Evolutionary conservation across 2,888 invertebrate species (phyloP).

Genomic region (Petrolisthes cinctipes): DNA sequence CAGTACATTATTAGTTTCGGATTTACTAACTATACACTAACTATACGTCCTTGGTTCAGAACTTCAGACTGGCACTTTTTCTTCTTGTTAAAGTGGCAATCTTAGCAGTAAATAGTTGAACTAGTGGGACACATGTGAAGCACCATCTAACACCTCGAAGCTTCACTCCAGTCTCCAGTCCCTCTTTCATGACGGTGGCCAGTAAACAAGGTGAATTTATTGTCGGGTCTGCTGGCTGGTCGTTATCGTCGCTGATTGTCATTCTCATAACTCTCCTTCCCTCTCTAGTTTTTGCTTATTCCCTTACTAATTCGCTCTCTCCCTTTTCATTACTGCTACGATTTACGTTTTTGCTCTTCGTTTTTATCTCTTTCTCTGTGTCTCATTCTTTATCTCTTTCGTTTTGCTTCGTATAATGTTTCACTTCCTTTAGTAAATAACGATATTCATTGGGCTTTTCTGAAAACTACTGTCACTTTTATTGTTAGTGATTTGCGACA

Average conservation of each 20-base stretch:
- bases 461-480: no score
- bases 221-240: neutral
- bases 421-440: no score
- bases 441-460: no score
- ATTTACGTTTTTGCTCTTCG: neutral
- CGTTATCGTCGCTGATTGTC: neutral
- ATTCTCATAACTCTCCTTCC: neutral
- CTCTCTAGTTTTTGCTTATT: neutral
- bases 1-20: no score
- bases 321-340: neutral
- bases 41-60: no score
- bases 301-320: neutral
- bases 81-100: no score
- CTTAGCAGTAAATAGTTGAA: neutral
- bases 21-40: no score
- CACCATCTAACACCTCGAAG: neutral
- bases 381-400: neutral
- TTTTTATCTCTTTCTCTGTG: neutral
- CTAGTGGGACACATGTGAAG: neutral
- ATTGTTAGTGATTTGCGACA: no score
- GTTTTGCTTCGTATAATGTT: neutral
- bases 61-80: no score
- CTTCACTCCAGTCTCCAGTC: neutral
- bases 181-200: neutral
- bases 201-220: neutral